phyloP scores from a whole-genome alignment of 1,140 invertebrate genomes.

The Drosophila nannoptera region DNA sequence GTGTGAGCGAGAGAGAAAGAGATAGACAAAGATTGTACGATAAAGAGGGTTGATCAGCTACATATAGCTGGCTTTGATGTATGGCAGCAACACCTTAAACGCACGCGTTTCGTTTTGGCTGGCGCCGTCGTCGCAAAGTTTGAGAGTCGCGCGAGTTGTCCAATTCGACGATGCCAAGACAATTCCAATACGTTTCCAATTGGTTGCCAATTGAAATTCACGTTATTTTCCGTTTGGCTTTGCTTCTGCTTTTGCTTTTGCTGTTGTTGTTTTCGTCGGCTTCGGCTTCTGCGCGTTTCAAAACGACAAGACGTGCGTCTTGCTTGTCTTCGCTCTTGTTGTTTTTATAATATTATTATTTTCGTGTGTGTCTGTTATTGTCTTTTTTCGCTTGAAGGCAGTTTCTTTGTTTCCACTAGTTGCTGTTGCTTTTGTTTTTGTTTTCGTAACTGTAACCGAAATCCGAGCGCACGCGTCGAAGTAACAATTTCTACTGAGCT shows the following conservation, averaged over 20 bases:
- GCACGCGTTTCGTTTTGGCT: constrained; percentile 60
- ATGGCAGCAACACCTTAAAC: constrained; percentile 39
- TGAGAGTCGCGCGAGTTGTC: constrained; percentile 3
- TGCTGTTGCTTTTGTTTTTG: constrained; percentile 26
- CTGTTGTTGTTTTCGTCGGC: neutral
- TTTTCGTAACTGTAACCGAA: constrained; percentile 35
- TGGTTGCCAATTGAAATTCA: constrained; percentile 23
- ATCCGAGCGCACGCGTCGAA: constrained; percentile 53
- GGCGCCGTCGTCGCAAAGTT: constrained; percentile 47
- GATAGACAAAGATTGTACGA: neutral
- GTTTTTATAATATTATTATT: constrained; percentile 18
- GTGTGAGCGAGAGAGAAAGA: neutral
- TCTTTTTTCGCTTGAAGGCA: constrained; percentile 41
- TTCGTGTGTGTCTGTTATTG: constrained; percentile 38
- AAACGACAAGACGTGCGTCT: constrained; percentile 63
- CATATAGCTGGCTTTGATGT: constrained; percentile 49
- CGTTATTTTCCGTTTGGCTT: constrained; percentile 24
- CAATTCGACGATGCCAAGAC: constrained; percentile 6
- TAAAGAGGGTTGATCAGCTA: constrained; percentile 44
- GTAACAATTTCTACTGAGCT: constrained; percentile 64
- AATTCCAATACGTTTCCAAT: constrained; percentile 31
- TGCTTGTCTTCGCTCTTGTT: constrained; percentile 12
- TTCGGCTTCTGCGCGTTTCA: constrained; percentile 38
- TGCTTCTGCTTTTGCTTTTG: constrained; percentile 20
- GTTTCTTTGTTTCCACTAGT: constrained; percentile 63